Base-by-base conservation (phyloP, 1,140 invertebrate species). In the Nephotettix cincticeps region DNA sequence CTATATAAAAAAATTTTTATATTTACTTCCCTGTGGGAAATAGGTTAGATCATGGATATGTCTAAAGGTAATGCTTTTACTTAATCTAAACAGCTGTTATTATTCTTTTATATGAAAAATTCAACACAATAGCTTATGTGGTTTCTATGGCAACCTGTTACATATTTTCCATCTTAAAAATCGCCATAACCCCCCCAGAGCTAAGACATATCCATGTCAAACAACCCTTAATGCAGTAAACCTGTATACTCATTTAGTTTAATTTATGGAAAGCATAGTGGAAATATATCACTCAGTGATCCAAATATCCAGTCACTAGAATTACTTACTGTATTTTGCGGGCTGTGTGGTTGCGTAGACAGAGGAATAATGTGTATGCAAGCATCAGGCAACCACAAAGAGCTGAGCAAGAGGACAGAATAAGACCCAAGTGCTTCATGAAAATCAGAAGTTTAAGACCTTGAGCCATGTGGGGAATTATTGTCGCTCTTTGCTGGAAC, bases 401-500 rank as follows among this genome's bases (percentile, higher is more conserved):
- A 3, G 30, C 28, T 32, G 30, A 19, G 11, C n/a, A 1, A 30
- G 40, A 13, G 27, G 30, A 43, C 32, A 71, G 2, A 9, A 27
- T 54, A 13, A 63, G 14, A 4, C 27, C 71, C 1, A 81, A 64
- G 11, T 30, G 72, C 11, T 80, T 78, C 14, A 83, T 6, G 43
- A 76, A 73, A 6, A 84, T 51, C 9, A 84, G 67, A n/a, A 76
- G 70, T 19, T 74, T 76, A 36, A 85, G 70, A 13, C 75, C 72
- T 9, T 64, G 70, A 9, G 83, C 81, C 54, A 89, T 76, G 0
- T 87, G 81, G 0, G 85, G 82, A 14, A 84, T 83, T 0, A 92
- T 83, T 17, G 80, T 78, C 0, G 89, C 90, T 51, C 84, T 83
- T 75, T 93, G 85, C 70, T 89, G 85, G 75, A 94, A 93, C 91